phyloP scores from a whole-genome alignment of 2,888 invertebrate species.

The Thera obeliscata region DNA sequence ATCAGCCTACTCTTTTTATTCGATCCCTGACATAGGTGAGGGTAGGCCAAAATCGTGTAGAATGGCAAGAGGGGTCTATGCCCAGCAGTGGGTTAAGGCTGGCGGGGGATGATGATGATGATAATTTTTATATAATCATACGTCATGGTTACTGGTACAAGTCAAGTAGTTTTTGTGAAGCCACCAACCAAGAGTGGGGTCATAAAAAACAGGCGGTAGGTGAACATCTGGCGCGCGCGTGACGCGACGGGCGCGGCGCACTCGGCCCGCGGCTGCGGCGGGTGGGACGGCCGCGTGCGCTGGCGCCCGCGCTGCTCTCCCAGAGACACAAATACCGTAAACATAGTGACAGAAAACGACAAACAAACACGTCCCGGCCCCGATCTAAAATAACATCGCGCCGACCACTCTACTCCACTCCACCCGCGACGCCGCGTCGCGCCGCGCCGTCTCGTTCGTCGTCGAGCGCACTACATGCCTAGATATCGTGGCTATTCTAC shows the following conservation, averaged over 20 bases:
- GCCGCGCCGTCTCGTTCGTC: background rate
- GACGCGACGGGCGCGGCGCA: conserved; percentile 5
- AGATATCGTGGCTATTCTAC: conserved; percentile 48
- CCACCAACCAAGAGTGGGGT: conserved; percentile 4
- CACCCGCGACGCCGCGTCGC: conserved; percentile 30
- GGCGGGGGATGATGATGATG: too few relatives aligned
- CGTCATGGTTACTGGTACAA: conserved; percentile 2
- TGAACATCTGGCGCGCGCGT: conserved; percentile 34
- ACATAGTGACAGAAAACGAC: conserved; percentile 56
- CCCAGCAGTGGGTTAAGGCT: too few relatives aligned
- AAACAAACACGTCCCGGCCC: conserved; percentile 59
- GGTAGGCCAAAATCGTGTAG: too few relatives aligned
- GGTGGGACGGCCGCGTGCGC: background rate
- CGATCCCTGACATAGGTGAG: too few relatives aligned
- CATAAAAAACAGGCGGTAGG: conserved; percentile 25
- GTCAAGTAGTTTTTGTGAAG: background rate
- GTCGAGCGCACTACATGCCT: conserved; percentile 46
- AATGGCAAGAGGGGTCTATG: too few relatives aligned
- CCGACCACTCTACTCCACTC: conserved; percentile 36
- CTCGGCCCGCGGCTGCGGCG: too few relatives aligned
- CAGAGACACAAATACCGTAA: conserved; percentile 52
- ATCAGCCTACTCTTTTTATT: too few relatives aligned
- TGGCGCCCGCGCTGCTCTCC: conserved; percentile 23
- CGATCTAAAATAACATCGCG: conserved; percentile 70
- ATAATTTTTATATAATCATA: background rate